These are phyloP conservation scores for Gryllus longicercus DNA, from an alignment of 2,888 invertebrate genomes.

Conservation along the genomic window DNA sequence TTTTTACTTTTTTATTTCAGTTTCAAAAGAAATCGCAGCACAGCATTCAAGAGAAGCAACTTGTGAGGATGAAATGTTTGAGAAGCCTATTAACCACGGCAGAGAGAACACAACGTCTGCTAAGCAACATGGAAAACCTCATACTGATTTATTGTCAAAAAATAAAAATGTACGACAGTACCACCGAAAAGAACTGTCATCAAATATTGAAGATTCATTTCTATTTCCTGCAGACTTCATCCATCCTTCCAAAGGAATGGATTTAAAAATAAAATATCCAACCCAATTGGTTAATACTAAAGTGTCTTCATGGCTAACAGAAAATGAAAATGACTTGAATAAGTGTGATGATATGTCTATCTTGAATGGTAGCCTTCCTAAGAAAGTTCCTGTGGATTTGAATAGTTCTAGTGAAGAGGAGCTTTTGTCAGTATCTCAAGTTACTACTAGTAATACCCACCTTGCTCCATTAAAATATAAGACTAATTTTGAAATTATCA, in stretches of 20 bases:
- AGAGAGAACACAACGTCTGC: too few relatives aligned
- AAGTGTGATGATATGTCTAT: not conserved
- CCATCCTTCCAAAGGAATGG: not conserved
- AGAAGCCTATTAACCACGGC: too few relatives aligned
- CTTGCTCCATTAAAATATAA: not conserved
- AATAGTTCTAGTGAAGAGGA: not conserved
- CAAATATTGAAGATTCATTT: not conserved
- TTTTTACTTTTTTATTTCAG: not conserved
- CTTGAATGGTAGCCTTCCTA: not conserved
- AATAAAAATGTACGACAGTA: too few relatives aligned
- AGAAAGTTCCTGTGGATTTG: not conserved
- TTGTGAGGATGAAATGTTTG: too few relatives aligned
- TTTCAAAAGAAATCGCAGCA: not conserved
- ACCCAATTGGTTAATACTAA: not conserved
- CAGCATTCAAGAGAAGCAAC: not conserved
- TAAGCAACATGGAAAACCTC: too few relatives aligned
- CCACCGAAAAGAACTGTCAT: too few relatives aligned
- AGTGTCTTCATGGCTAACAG: not conserved
- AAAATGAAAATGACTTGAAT: slow-evolving; percentile 4
- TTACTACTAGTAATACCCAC: not conserved
- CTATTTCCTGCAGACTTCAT: not conserved
- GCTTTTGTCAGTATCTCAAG: not conserved
- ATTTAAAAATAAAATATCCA: not conserved
- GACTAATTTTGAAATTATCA: not conserved
- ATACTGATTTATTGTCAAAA: too few relatives aligned